Evolutionary conservation across 2,888 invertebrate species (phyloP).

Genomic region (Oscheius sp.): DNA sequence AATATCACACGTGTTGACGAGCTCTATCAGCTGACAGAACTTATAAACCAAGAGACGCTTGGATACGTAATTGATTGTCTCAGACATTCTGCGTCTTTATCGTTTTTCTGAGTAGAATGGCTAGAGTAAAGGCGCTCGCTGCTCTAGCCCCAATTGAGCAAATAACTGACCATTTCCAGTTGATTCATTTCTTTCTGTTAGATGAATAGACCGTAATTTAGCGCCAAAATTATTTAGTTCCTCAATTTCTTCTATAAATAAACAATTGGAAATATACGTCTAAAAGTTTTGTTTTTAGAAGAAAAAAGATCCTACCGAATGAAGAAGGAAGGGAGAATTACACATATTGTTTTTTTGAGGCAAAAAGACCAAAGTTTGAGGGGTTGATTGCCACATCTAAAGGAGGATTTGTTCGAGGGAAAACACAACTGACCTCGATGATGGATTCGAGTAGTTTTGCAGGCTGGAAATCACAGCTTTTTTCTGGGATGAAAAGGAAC

Average conservation of each 20-base stretch:
- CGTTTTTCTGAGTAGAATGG: no score
- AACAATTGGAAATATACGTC: conserved; percentile 12
- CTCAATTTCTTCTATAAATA: background rate
- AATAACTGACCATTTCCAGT: conserved; percentile 3
- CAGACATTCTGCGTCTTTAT: no score
- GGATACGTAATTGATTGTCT: no score
- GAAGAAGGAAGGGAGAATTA: background rate
- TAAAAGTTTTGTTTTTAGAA: background rate
- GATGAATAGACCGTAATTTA: background rate
- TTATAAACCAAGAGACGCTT: no score
- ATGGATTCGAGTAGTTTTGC: background rate
- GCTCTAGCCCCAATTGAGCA: no score
- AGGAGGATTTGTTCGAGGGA: background rate
- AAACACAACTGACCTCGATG: background rate
- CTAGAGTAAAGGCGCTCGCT: no score
- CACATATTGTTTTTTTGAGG: background rate
- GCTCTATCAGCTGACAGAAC: background rate
- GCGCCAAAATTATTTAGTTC: background rate
- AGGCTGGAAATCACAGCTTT: background rate
- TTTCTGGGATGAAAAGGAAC: background rate
- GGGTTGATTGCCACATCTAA: conserved; percentile 9
- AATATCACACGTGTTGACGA: background rate
- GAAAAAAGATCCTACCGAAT: background rate
- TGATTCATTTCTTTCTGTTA: background rate
- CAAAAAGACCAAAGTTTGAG: conserved; percentile 2